These are phyloP conservation scores for Hyperopisus bebe DNA, from an alignment of 2,113 vertebrate genomes.

Conservation along the genomic window DNA sequence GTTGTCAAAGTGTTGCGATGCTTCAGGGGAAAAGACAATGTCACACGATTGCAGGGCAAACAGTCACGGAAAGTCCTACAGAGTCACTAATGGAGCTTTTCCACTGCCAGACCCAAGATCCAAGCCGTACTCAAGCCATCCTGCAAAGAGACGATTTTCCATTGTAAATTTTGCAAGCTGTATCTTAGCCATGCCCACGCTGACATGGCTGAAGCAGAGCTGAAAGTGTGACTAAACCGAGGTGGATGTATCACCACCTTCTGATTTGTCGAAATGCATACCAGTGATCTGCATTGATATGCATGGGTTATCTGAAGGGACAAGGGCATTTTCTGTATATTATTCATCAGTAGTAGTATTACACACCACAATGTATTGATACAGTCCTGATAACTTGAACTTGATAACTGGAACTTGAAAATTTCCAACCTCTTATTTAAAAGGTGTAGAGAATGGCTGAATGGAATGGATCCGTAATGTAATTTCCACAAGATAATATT, in stretches of 20 bases:
- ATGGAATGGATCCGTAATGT: not conserved
- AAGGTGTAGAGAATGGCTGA: not conserved
- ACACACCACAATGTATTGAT: not conserved
- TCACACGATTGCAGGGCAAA: not conserved
- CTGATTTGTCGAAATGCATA: not conserved
- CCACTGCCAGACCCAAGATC: not conserved
- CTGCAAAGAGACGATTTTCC: not conserved
- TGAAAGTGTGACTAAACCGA: not conserved
- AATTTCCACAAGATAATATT: not conserved
- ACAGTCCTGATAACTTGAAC: not conserved
- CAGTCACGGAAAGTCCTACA: not conserved
- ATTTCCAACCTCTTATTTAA: not conserved
- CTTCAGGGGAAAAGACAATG: not conserved
- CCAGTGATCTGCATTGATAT: not conserved
- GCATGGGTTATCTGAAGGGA: not conserved
- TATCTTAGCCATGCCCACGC: not conserved
- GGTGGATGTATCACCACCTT: not conserved
- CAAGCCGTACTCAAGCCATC: not conserved
- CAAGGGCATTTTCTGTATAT: not conserved
- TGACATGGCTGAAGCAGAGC: not conserved
- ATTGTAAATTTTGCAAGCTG: not conserved
- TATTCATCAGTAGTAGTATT: not conserved
- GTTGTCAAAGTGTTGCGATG: not conserved
- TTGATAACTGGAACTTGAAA: not conserved
- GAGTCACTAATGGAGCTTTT: not conserved